Evolutionary conservation across 2,113 vertebrate species (phyloP), one percentile per base, ranked within the genome.

Genomic region (Crotalus horridus): DNA sequence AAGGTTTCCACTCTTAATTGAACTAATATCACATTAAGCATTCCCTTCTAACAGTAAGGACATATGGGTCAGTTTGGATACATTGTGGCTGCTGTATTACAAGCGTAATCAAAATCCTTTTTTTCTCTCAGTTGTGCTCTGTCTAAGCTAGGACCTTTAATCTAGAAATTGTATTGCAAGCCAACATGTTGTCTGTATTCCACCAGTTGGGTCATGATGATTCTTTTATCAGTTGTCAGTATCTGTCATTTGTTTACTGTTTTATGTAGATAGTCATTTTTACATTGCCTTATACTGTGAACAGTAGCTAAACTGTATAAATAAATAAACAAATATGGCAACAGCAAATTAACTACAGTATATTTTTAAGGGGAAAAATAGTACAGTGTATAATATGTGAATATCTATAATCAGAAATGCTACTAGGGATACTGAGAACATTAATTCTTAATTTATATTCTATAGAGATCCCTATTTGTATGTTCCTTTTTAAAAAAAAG

Each of bases 341-440:
- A 1, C 17, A 87, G 6, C 26, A 39, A 3, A 69, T 87, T 88
- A 93, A 55, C 6, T 85, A 51, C 48, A 51, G 8, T 51, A 54
- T 54, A 64, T 39, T 6, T 91, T 91, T 53, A 64, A 23, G 21
- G 87, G 2, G 2, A 59, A 55, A 91, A 3, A 1, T 51, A 48
- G 6, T 93, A 53, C 61, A 93, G 46, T 89, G 20, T 88, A 3
- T 8, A 0, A 0, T 29, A 11, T 0, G 0, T 88, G 15, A 2
- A 61, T 88, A 54, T 56, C 3, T 48, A 39, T 43, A 46, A 9
- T 48, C 53, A 53, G 20, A 91, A 91, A 53, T 11, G 89, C 24
- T 53, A 33, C 53, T 48, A 58, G 15, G 87, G 93, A 85, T 33
- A 88, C 12, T 24, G 1, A 39, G 48, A 46, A 56, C 61, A 17